A percentile compares a stretch with the other conserved stretches of the same genome.
Conservation (phyloP, 2,888 invertebrate species). For the Lochmaea crataegi region DNA sequence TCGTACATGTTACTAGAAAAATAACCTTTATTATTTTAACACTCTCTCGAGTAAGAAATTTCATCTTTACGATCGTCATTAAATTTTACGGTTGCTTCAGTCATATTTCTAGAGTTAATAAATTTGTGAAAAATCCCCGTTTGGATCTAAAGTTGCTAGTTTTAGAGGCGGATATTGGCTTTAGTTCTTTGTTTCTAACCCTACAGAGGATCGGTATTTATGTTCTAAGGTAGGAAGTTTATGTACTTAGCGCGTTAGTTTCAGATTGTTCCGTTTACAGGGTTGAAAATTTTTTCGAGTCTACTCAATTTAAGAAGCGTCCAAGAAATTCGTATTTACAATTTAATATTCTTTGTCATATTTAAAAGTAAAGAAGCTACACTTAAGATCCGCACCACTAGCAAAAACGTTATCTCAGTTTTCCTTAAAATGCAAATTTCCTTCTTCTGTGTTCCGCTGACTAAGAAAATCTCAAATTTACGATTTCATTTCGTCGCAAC, state of each 20-base stretch:
- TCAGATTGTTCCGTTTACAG: not conserved
- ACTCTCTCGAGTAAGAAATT: constrained; percentile 49
- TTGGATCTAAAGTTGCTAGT: constrained; percentile 39
- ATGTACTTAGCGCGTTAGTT: not conserved
- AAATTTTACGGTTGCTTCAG: constrained; percentile 49
- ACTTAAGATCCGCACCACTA: constrained; percentile 39
- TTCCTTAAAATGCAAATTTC: constrained; percentile 39
- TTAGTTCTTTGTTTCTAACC: constrained; percentile 30
- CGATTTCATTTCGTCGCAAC: constrained; percentile 40
- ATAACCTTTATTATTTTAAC: constrained; percentile 54
- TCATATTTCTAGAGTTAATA: constrained; percentile 44
- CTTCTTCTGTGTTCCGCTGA: constrained; percentile 39
- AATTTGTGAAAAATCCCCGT: constrained; percentile 40
- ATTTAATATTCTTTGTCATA: constrained; percentile 26
- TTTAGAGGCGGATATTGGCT: constrained; percentile 29
- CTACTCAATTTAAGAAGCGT: not conserved
- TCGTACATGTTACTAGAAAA: constrained; percentile 29
- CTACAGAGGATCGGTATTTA: constrained; percentile 31
- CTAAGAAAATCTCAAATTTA: constrained; percentile 41
- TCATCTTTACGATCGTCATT: constrained; percentile 54
- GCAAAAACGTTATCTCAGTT: constrained; percentile 38
- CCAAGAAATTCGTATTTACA: constrained; percentile 20
- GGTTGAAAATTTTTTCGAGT: not conserved
- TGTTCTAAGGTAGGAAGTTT: constrained; percentile 14
- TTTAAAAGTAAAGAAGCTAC: constrained; percentile 32